Percentiles rank a stretch among this genome's conserved stretches.
Conservation (phyloP, 2,113 vertebrate genomes). For the Anolis carolinensis region DNA sequence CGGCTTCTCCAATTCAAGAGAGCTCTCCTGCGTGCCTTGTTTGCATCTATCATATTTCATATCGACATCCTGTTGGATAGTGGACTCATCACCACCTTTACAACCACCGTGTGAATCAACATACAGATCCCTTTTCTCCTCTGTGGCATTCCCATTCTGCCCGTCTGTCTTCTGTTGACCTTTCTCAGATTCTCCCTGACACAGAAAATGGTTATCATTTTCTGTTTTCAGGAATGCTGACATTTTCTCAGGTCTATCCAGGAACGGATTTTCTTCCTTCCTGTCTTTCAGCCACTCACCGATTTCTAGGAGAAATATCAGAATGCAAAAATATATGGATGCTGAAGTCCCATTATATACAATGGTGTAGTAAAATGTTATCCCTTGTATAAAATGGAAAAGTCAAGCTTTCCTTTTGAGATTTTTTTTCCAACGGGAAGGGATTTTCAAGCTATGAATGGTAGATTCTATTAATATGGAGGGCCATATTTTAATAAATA, state of each 20-base stretch:
- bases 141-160: neutral
- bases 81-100: neutral
- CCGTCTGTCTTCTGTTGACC: neutral
- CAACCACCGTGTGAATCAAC: neutral
- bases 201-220: neutral
- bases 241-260: neutral
- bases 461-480: no score
- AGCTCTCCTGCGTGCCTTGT: conserved; percentile 14
- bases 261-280: neutral
- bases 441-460: no score
- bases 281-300: neutral
- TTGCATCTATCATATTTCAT: neutral
- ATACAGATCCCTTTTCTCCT: neutral
- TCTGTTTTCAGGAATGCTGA: neutral
- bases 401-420: no score
- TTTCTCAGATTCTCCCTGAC: neutral
- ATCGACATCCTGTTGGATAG: neutral
- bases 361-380: no score
- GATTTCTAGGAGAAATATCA: neutral
- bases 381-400: no score
- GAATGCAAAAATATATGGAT: neutral
- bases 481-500: no score
- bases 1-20: conserved; percentile 29
- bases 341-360: no score
- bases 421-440: no score